Evolutionary conservation across 1,140 invertebrate genomes (phyloP), one percentile per base, ranked within the genome.

Genomic region (Ips nitidus): DNA sequence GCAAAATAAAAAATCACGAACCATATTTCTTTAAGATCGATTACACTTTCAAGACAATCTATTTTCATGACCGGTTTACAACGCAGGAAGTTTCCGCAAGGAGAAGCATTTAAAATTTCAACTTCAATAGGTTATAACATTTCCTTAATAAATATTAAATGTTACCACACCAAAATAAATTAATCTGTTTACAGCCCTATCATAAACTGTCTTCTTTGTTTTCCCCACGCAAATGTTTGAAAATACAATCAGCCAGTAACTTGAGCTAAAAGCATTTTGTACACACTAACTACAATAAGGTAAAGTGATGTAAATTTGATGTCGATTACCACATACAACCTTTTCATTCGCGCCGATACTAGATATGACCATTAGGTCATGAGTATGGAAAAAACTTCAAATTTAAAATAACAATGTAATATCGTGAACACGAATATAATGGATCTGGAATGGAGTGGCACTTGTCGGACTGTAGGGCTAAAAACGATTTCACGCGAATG

Each of bases 31-130:
- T 55, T 55, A 37, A 55, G 52, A 55, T 55, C 37, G 37, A 55
- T 55, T 55, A 55, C 52, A 55, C 37, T 55, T 47, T 55, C 52
- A 55, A 55, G 52, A 55, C 37, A 55, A 55, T 55, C 52, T 37
- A 38, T 55, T 55, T 38, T 50, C 37, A 38, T 55, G 52, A 55
- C 37, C 37, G 37, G n/a, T 55, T 55, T 55, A 55, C 37, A 37
- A 22, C 52, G 37, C 52, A 55, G 52, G 52, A 55, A 55, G 52
- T 55, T 55, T 55, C n/a, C 36, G 37, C 37, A 1, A 6, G 52
- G 37, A 55, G 37, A 55, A 55, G 52, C 36, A 55, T 7, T 55
- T 55, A 55, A 55, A 55, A 22, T 55, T 55, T 55, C 52, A 55
- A 55, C 52, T 55, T 55, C 52, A 22, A 22, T 22, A 22, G 22